Evolutionary conservation across 2,888 invertebrate species (phyloP).

Genomic region (Papilio gigon): DNA sequence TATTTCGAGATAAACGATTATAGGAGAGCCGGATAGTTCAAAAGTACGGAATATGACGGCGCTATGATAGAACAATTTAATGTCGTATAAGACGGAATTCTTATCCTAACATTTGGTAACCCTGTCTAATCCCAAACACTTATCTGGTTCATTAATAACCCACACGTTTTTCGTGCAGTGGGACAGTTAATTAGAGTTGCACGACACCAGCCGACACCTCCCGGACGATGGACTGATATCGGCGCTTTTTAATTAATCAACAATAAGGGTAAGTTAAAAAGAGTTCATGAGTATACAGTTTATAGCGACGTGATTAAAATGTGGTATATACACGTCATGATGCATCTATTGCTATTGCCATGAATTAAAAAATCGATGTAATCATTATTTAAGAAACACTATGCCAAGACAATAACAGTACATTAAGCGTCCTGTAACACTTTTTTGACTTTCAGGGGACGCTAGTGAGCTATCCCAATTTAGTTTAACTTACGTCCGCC

Average conservation of each 20-base stretch:
- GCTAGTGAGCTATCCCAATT: no score
- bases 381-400: no score
- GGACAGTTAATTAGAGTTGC: constrained; percentile 36
- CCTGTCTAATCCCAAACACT: constrained; percentile 26
- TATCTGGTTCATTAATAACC: constrained; percentile 37
- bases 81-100: not conserved
- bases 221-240: constrained; percentile 31
- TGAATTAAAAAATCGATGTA: no score
- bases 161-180: constrained; percentile 31
- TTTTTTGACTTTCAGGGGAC: no score
- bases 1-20: no score
- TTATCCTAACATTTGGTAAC: not conserved
- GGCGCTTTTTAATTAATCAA: constrained; percentile 35
- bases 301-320: not conserved
- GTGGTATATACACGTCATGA: not conserved
- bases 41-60: not conserved
- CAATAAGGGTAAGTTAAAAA: constrained; percentile 7
- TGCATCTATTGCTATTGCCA: not conserved
- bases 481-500: no score
- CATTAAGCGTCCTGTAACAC: no score
- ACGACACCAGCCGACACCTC: constrained; percentile 26
- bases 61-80: not conserved
- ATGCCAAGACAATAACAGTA: no score
- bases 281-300: not conserved
- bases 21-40: no score